Percentiles rank a stretch among this genome's conserved stretches.
These are phyloP conservation scores for Falcunculus frontatus DNA, from an alignment of 2,113 vertebrate genomes.

Conservation along the genomic window DNA sequence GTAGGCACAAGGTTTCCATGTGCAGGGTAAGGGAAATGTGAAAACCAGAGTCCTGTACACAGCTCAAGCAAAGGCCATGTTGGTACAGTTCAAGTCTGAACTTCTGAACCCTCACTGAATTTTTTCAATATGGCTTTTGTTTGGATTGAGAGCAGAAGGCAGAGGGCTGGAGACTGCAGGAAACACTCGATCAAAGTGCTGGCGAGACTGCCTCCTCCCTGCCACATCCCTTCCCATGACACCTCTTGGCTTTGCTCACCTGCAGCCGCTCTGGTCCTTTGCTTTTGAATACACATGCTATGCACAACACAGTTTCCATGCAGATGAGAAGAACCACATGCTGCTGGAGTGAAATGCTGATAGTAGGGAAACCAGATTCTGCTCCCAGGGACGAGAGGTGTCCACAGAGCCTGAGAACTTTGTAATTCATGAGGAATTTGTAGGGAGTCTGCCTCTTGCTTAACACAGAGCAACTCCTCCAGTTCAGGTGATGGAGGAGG, in stretches of 20 bases:
- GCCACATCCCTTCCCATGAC: constrained; percentile 48
- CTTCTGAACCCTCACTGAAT: constrained; percentile 30
- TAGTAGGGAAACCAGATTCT: constrained; percentile 17
- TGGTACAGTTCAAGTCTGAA: constrained; percentile 14
- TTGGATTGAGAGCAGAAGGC: constrained; percentile 52
- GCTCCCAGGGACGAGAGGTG: not conserved
- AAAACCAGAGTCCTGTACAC: not conserved
- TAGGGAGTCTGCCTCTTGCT: not conserved
- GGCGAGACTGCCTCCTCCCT: constrained; percentile 40
- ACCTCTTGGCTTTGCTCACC: constrained; percentile 57
- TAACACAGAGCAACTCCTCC: not conserved
- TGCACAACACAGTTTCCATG: not conserved
- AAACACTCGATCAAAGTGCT: constrained; percentile 59
- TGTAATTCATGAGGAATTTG: not conserved
- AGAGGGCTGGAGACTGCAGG: constrained; percentile 40
- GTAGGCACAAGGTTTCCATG: not conserved
- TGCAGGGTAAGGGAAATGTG: not conserved
- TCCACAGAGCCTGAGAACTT: not conserved
- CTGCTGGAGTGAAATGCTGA: not conserved
- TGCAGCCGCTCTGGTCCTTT: constrained; percentile 12
- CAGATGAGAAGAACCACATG: constrained; percentile 38
- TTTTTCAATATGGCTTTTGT: constrained; percentile 43
- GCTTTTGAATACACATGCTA: constrained; percentile 16
- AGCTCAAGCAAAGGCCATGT: not conserved
- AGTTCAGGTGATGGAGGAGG: not conserved